Base-by-base conservation (phyloP, 2,113 vertebrate genomes). In the Tupaia tana region DNA sequence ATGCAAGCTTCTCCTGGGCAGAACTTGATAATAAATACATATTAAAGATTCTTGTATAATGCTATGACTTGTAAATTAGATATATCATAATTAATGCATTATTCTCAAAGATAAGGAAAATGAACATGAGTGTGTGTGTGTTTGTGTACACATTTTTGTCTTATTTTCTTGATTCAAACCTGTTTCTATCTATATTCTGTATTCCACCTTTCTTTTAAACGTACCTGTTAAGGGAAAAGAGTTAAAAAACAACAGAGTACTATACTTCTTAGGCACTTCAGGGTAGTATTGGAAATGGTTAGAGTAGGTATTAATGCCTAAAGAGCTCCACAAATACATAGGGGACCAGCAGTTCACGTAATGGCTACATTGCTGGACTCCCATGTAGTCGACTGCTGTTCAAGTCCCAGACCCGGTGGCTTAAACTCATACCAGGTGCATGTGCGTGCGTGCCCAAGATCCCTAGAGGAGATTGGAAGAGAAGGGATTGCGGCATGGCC, bases 31-130 rank as follows among this genome's bases (percentile, higher is more conserved):
- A 61, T 61, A 70, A 74, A 92, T 20, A 86, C 34, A 66, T 75
- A 70, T 12, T 70, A 43, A 96, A 25, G 56, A 89, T 84, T 93
- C 16, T 75, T 93, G 2, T 69, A 66, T 14, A 75, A 89, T 75
- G 3, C 25, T 27, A n/a, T 67, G 13, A 83, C 75, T 88, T 92
- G 22, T 1, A 88, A 92, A 86, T 92, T 92, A 82, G 58, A 18
- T 86, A 84, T 81, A 64, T 66, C 54, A 73, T 70, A n/a, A 16
- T 81, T 59, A 91, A 29, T 92, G 29, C 6, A 73, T n/a, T 95
- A 89, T 96, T 89, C 34, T 83, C 18, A 89, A 87, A n/a, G 14
- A 43, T 73, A 92, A 94, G 81, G 86, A 75, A 91, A 58, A 31
- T 77, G 43, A 85, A 24, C 73, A 75, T 85, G 56, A n/a, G 18